phyloP scores from a whole-genome alignment of 53 echinoderm and acorn worm genomes.

The Echinarachnius parma region DNA sequence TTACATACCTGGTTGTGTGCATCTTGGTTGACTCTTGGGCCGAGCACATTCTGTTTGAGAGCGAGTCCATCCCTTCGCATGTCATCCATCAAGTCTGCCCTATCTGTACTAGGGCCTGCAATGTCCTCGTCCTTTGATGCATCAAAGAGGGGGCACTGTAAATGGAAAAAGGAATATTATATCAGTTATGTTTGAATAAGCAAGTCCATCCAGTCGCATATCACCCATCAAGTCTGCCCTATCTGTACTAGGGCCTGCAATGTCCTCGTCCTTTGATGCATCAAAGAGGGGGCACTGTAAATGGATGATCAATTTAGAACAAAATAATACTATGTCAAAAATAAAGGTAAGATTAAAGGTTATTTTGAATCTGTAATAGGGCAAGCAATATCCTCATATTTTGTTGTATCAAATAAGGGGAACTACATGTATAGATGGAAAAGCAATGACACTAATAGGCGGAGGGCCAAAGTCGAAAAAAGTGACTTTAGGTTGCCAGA shows the following conservation, averaged over 20 bases:
- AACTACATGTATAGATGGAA: no score
- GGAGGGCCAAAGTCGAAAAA: no score
- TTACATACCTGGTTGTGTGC: conserved; percentile 71
- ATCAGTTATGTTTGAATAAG: no score
- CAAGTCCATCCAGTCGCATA: conserved; percentile 82
- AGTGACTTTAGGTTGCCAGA: no score
- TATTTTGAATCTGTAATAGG: no score
- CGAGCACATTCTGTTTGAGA: conserved; percentile 85
- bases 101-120: conserved; percentile 56
- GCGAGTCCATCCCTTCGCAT: conserved; percentile 86
- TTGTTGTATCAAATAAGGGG: no score
- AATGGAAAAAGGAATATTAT: no score
- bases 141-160: conserved; percentile 82
- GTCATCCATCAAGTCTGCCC: conserved; percentile 75
- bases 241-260: conserved; percentile 55
- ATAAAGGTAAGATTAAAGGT: no score
- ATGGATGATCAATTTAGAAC: no score
- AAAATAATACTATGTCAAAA: no score
- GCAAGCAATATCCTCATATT: no score
- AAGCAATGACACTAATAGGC: no score
- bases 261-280: conserved; percentile 51
- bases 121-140: conserved; percentile 54
- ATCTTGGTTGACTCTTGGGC: conserved; percentile 54
- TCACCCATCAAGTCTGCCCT: conserved; percentile 79
- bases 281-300: conserved; percentile 81